Evolutionary conservation across 2,797 vertebrate species (phyloP), one percentile per base, ranked within the genome.

Genomic region (Decapterus maruadsi): DNA sequence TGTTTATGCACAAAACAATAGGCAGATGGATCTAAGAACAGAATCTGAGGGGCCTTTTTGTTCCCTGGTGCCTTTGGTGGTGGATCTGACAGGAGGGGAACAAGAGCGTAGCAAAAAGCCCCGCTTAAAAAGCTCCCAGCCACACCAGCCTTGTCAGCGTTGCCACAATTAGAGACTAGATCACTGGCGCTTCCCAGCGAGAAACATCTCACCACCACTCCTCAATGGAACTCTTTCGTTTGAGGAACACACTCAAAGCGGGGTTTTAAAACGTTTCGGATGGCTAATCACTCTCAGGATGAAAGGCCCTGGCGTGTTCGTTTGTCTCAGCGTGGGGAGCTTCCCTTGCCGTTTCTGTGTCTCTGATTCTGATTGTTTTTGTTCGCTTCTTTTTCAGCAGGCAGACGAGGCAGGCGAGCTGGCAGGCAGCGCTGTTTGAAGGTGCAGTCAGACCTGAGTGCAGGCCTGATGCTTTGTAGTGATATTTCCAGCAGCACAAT

Each of bases 221-320:
- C 92, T 92, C 86, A 61, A 86, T 79, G 89, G 82, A 89, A 87
- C 81, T 86, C 83, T 88, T 88, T 82, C 74, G 84, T 93, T 94
- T 94, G 91, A 91, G 86, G 89, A 92, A 91, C 84, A 56, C 87
- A 85, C 93, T 92, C 87, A 92, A 92, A 92, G 90, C 66, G 2
- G 78, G 83, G 82, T 88, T 93, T 92, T 91, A 93, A 93, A 94
- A 92, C 82, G 86, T 88, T 94, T 90, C 84, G 82, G 87, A 90
- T 91, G 86, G 91, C 92, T 94, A 94, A 94, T 94, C 93, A 95
- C 92, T 92, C 89, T 90, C 81, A 87, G 91, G 93, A 95, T 95
- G 90, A 94, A 94, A 95, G 90, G 71, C 82, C 86, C 89, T 9
- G 85, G 85, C 85, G 85, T 92, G 90, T 92, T 90, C 90, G 84